Percentiles rank a stretch among this genome's conserved stretches.
These are phyloP conservation scores for Lasius platythorax DNA, from an alignment of 2,888 invertebrate species.

Conservation along the genomic window DNA sequence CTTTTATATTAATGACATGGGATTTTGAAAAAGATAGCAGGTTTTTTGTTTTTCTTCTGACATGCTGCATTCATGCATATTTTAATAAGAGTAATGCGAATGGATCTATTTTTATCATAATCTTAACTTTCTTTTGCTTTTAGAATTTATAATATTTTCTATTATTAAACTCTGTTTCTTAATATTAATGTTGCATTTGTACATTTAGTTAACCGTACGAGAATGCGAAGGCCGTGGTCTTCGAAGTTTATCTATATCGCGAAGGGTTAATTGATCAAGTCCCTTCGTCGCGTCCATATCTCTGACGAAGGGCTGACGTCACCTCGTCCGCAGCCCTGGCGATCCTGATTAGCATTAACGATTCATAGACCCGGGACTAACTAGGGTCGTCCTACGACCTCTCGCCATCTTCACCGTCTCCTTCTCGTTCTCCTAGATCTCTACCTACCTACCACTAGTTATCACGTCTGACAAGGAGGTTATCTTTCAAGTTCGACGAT, in stretches of 20 bases:
- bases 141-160: not conserved
- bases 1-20: not conserved
- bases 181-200: constrained; percentile 15
- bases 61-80: not conserved
- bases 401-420: constrained; percentile 73
- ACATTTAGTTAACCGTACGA: constrained; percentile 12
- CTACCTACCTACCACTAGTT: constrained; percentile 64
- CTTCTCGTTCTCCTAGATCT: constrained; percentile 66
- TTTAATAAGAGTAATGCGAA: not conserved
- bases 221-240: constrained; percentile 56
- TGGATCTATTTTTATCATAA: not conserved
- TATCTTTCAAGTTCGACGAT: constrained; percentile 78
- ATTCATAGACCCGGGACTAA: constrained; percentile 81
- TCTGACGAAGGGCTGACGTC: constrained; percentile 81
- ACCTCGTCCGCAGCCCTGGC: constrained; percentile 76
- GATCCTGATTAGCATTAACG: constrained; percentile 83
- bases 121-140: not conserved
- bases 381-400: constrained; percentile 79
- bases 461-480: constrained; percentile 73
- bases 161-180: not conserved
- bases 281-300: constrained; percentile 73
- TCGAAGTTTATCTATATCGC: constrained; percentile 73
- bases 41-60: not conserved
- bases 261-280: constrained; percentile 80
- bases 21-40: not conserved